phyloP scores from a whole-genome alignment of 2,888 invertebrate species.

The Rhimphoctona megacephalus region DNA sequence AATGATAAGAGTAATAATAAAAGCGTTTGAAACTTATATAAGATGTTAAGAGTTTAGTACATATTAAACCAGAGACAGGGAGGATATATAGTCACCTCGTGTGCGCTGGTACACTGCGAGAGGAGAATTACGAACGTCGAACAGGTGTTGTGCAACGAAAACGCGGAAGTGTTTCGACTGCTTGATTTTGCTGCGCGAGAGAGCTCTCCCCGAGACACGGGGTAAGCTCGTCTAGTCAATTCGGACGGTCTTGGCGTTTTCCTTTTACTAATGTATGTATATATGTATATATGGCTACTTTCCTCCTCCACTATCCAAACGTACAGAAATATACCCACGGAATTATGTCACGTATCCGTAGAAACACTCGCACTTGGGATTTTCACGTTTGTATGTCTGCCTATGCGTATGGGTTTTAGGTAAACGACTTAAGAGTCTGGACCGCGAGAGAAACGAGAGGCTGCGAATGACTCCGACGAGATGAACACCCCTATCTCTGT shows the following conservation, averaged over 20 bases:
- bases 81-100: constrained; percentile 22
- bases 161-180: constrained; percentile 79
- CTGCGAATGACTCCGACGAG: constrained; percentile 11
- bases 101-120: constrained; percentile 64
- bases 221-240: constrained; percentile 62
- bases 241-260: constrained; percentile 65
- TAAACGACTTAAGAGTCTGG: constrained; percentile 35
- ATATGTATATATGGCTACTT: constrained; percentile 27
- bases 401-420: neutral
- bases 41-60: constrained; percentile 37
- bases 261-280: constrained; percentile 41
- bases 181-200: constrained; percentile 52
- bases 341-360: constrained; percentile 81
- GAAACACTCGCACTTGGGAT: constrained; percentile 63
- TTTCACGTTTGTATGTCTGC: constrained; percentile 46
- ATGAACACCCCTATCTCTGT: constrained; percentile 50
- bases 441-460: constrained; percentile 31
- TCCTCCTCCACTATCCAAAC: constrained; percentile 68
- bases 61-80: constrained; percentile 49
- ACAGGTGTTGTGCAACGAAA: constrained; percentile 81
- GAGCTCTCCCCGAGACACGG: constrained; percentile 42
- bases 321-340: constrained; percentile 79
- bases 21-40: constrained; percentile 4
- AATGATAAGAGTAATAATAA: neutral
- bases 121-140: constrained; percentile 73